A percentile compares a stretch with the other conserved stretches of the same genome.
These are phyloP conservation scores for Aethina tumida DNA, from an alignment of 1,140 invertebrate species.

Conservation along the genomic window DNA sequence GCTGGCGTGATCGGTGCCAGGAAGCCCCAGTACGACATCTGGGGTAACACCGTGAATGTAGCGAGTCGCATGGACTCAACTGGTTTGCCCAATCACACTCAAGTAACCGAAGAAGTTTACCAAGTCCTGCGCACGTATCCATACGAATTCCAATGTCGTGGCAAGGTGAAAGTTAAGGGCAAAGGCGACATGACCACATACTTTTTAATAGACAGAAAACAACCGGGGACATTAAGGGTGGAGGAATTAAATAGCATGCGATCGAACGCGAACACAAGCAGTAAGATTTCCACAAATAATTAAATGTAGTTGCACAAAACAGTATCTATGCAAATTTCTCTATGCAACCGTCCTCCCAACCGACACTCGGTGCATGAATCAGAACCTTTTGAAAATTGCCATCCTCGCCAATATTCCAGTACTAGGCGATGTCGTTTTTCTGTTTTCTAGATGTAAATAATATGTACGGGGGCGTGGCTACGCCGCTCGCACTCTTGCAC, in stretches of 20 bases:
- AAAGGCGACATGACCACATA: conserved; percentile 93
- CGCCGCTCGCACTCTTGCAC: conserved; percentile 55
- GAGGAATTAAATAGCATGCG: conserved; percentile 40
- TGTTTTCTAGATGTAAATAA: conserved; percentile 31
- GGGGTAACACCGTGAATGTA: conserved; percentile 93
- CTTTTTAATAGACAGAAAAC: conserved; percentile 64
- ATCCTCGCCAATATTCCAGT: neutral
- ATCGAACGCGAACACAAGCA: conserved; percentile 20
- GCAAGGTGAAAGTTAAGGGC: conserved; percentile 84
- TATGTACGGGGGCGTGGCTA: conserved; percentile 57
- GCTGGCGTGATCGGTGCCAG: conserved; percentile 89
- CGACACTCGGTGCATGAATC: too few relatives aligned
- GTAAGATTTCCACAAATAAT: conserved; percentile 14
- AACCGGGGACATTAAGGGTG: conserved; percentile 45
- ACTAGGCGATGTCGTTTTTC: neutral
- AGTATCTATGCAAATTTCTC: too few relatives aligned
- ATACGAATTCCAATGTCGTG: conserved; percentile 71
- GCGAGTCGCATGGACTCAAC: conserved; percentile 85
- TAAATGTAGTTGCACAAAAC: neutral
- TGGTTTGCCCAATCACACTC: conserved; percentile 73
- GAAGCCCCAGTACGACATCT: conserved; percentile 94
- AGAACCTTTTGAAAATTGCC: neutral
- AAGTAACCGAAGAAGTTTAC: conserved; percentile 78
- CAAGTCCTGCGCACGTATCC: conserved; percentile 58
- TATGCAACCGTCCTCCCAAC: too few relatives aligned